Evolutionary conservation across 2,888 invertebrate species (phyloP), one percentile per base, ranked within the genome.

Genomic region (Mellilla xanthometata): DNA sequence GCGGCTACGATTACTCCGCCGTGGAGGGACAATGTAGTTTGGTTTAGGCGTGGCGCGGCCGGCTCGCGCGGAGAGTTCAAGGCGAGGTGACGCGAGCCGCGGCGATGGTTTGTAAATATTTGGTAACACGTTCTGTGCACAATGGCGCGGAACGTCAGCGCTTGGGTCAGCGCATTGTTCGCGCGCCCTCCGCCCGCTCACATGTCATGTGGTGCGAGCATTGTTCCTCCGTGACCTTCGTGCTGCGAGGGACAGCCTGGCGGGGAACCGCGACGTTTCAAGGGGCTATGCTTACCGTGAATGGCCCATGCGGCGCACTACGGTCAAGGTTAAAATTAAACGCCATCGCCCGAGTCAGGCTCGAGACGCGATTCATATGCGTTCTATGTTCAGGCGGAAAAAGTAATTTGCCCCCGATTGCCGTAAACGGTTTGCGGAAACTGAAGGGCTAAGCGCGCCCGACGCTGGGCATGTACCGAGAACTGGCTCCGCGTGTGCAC

Each of bases 101-200:
- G 30, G 11, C 7, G n/a, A 7, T n/a, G n/a, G 43, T 58, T 56
- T 62, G 59, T 71, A 72, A 76, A 76, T 70, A 76, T 76, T 75
- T 70, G 65, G 71, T 67, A 71, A 70, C 66, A 60, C 62, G 62
- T 68, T 62, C 65, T 61, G 61, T 58, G 63, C 53, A 76, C 76
- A 76, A 76, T 76, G 62, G 65, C 56, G 62, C 63, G 60, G 62
- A 66, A 72, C 65, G 66, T 65, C 64, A 64, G 67, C 65, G 58
- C 60, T 68, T 69, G 65, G 72, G 72, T 69, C 71, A 71, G 52
- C 56, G 64, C 66, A 71, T 76, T 76, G 76, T 75, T 76, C 62
- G 64, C 6, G 19, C 51, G 54, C 58, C 54, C 63, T 51, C 24
- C 24, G 24, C 4, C 24, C 58, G 54, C 54, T 58, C 54, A 51